Percentiles rank a stretch among this genome's conserved stretches.
These are phyloP conservation scores for Gymnosoma rotundatum DNA, from an alignment of 2,888 invertebrate species.

Conservation along the genomic window DNA sequence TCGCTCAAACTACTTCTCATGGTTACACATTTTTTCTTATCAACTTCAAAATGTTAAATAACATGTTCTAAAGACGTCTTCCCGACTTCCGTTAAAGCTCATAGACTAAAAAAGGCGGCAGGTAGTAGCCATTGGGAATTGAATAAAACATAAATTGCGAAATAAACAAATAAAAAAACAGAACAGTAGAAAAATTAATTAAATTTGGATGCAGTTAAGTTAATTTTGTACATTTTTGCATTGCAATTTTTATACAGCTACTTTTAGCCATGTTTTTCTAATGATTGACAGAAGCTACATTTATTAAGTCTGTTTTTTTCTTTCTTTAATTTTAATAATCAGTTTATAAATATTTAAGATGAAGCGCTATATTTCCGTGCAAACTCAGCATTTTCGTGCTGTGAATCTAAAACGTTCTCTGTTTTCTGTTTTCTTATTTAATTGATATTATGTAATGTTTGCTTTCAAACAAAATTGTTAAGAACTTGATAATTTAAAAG, in stretches of 20 bases:
- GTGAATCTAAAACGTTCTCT: no score
- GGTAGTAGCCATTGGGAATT: slow-evolving; percentile 38
- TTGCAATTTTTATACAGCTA: not conserved
- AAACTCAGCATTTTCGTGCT: not conserved
- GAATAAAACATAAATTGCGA: no score
- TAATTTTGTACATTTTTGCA: slow-evolving; percentile 29
- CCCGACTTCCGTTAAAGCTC: slow-evolving; percentile 53
- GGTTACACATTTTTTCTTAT: not conserved
- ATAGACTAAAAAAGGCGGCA: slow-evolving; percentile 60
- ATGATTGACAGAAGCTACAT: slow-evolving; percentile 19
- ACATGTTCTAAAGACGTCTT: slow-evolving; percentile 25
- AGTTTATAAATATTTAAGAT: slow-evolving; percentile 4
- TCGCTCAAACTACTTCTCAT: slow-evolving; percentile 25
- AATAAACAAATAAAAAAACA: not conserved
- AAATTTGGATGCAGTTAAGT: slow-evolving; percentile 43
- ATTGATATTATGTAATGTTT: no score
- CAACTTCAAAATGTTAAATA: slow-evolving; percentile 35
- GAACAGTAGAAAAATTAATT: slow-evolving; percentile 1
- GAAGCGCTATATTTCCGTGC: no score
- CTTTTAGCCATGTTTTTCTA: not conserved
- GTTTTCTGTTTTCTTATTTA: no score
- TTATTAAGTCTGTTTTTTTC: slow-evolving; percentile 2
- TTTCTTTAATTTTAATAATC: slow-evolving; percentile 14
- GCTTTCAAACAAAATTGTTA: no score
- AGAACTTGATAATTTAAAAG: no score